Evolutionary conservation across 2,797 vertebrate species (phyloP).

Genomic region (Danio albolineatus): DNA sequence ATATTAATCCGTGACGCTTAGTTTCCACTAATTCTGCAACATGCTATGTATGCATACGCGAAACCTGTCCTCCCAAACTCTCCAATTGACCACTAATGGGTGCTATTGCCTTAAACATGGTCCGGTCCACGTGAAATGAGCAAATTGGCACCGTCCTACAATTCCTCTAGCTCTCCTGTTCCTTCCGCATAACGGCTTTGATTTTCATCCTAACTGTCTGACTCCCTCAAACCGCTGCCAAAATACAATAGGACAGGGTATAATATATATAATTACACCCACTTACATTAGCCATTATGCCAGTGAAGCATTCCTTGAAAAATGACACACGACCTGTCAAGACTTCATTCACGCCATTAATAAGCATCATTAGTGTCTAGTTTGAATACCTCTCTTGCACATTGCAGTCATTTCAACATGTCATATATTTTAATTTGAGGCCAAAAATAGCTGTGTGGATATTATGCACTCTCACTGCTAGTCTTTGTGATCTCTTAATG

Average conservation of each 20-base stretch:
- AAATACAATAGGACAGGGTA: conserved; percentile 99
- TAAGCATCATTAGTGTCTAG: conserved; percentile 99
- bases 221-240: conserved; percentile 96
- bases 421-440: conserved; percentile 99
- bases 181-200: conserved; percentile 79
- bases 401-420: conserved; percentile 99
- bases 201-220: conserved; percentile 85
- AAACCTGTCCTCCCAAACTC: conserved; percentile 57
- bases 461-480: conserved; percentile 85
- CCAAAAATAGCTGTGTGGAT: conserved; percentile 99
- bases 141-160: conserved; percentile 56
- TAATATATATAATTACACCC: conserved; percentile 97
- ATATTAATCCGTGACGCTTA: conserved; percentile 41
- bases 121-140: conserved; percentile 57
- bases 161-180: conserved; percentile 61
- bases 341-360: conserved; percentile 98
- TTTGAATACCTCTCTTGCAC: conserved; percentile 99
- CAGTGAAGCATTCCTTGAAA: conserved; percentile 89
- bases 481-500: conserved; percentile 88
- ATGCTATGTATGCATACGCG: conserved; percentile 19
- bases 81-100: conserved; percentile 71
- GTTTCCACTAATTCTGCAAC: conserved; percentile 32
- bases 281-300: conserved; percentile 99
- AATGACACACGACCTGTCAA: conserved; percentile 99
- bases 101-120: conserved; percentile 75